Base-by-base conservation (phyloP, 1,140 invertebrate genomes). In the Solenopsis fugax region DNA sequence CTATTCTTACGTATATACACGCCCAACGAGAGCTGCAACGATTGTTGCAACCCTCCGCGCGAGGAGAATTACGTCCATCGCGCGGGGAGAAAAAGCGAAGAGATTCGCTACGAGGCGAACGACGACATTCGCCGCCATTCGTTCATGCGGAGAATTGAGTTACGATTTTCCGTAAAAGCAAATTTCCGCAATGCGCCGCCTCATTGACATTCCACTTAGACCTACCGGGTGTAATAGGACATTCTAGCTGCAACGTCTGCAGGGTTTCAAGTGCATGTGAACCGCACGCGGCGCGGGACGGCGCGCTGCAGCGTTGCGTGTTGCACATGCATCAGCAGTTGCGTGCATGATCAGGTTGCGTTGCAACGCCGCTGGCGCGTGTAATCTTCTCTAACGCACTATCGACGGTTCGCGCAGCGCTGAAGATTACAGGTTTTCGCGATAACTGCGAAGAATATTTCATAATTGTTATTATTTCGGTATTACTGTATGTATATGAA, bases 121-220 rank as follows among this genome's bases (percentile, higher is more conserved):
- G n/a, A 7, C n/a, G 18, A 41, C 54, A 12, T 18, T 29, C 29
- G 29, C 29, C 52, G 24, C 48, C 45, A 52, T 45, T 54, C 54
- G n/a, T 73, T 24, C 16, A 12, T 29, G 21, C 45, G 24, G n/a
- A 29, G 67, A 72, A 37, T 54, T 37, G 69, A 81, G 37, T 80
- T 86, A 86, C 54, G 82, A 34, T 86, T 86, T 78, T 58, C 58
- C 60, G 21, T 80, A 86, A 60, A 88, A 54, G 48, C 69, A 48
- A 29, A 85, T 77, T 62, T 62, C 41, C n/a, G 24, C 37, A 16
- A 52, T 41, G 21, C n/a, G 12, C 9, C n/a, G 12, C 9, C 34
- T 52, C 50, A 76, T 85, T 48, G 41, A 21, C 41, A 62, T 41
- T 37, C 71, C 29, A 13, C 12, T 65, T 78, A 52, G 76, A 65